Conservation (phyloP, 2,888 invertebrate species). For the Macrophya annulata region DNA sequence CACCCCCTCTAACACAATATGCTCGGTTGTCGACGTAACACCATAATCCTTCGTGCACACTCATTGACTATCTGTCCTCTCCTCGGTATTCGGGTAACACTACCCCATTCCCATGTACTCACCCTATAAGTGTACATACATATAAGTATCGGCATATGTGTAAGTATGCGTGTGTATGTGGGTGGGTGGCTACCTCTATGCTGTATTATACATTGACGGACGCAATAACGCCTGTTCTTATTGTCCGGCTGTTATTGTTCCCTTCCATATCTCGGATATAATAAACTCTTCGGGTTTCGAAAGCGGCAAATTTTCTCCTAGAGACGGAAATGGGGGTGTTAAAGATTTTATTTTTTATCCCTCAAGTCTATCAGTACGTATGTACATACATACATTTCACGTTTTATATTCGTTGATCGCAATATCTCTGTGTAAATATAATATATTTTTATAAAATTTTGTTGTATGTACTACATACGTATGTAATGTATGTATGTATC, state of each 20-base stretch:
- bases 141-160: no score
- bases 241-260: slow-evolving; percentile 17
- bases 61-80: slow-evolving; percentile 49
- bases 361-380: background rate
- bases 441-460: background rate
- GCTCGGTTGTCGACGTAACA: slow-evolving; percentile 62
- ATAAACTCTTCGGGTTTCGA: background rate
- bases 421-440: background rate
- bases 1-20: slow-evolving; percentile 63
- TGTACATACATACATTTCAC: background rate
- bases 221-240: background rate
- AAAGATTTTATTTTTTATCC: background rate
- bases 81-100: slow-evolving; percentile 2
- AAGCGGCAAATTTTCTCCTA: background rate
- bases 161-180: background rate
- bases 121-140: no score
- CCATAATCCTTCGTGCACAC: slow-evolving; percentile 64
- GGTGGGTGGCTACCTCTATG: background rate
- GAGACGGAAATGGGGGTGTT: background rate
- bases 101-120: background rate
- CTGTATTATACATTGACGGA: background rate
- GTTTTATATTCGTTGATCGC: background rate
- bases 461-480: no score
- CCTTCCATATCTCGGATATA: slow-evolving; percentile 17
- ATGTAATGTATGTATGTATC: no score